These are phyloP conservation scores for Neodiprion fabricii DNA, from an alignment of 1,140 invertebrate genomes.

Conservation along the genomic window DNA sequence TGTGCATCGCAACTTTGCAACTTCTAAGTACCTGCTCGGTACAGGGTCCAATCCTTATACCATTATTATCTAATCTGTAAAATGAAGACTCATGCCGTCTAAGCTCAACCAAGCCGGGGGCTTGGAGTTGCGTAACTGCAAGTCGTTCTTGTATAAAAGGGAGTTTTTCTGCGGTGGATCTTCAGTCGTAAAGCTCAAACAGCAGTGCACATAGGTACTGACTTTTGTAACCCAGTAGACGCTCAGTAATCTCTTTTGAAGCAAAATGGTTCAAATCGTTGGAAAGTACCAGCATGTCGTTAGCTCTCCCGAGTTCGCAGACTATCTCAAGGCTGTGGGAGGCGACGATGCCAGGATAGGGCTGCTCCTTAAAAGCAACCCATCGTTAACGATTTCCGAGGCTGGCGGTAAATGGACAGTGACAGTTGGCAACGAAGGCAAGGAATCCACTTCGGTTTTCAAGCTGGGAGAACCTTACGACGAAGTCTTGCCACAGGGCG, in stretches of 20 bases:
- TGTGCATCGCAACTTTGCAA: too few relatives aligned
- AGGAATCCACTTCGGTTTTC: conserved; percentile 42
- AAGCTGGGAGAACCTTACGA: conserved; percentile 50
- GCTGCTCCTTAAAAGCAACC: conserved; percentile 40
- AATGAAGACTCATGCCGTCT: not conserved
- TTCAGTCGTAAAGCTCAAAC: too few relatives aligned
- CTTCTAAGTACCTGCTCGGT: not conserved
- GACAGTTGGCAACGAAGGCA: conserved; percentile 44
- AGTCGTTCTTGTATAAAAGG: not conserved
- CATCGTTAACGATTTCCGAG: conserved; percentile 44
- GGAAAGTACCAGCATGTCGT: conserved; percentile 54
- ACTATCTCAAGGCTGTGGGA: conserved; percentile 48
- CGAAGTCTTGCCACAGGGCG: conserved; percentile 49
- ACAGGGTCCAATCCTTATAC: not conserved
- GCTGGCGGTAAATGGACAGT: conserved; percentile 46
- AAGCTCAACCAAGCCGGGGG: too few relatives aligned
- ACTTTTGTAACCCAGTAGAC: too few relatives aligned
- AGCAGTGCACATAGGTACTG: too few relatives aligned
- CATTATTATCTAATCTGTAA: not conserved
- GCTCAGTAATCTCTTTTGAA: not conserved
- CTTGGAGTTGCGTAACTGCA: not conserved
- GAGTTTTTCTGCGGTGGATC: not conserved
- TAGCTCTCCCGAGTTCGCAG: conserved; percentile 50
- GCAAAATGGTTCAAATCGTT: conserved; percentile 46
- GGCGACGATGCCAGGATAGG: conserved; percentile 33